Evolutionary conservation across 2,113 vertebrate species (phyloP).

Genomic region (Halcyon malimbica): DNA sequence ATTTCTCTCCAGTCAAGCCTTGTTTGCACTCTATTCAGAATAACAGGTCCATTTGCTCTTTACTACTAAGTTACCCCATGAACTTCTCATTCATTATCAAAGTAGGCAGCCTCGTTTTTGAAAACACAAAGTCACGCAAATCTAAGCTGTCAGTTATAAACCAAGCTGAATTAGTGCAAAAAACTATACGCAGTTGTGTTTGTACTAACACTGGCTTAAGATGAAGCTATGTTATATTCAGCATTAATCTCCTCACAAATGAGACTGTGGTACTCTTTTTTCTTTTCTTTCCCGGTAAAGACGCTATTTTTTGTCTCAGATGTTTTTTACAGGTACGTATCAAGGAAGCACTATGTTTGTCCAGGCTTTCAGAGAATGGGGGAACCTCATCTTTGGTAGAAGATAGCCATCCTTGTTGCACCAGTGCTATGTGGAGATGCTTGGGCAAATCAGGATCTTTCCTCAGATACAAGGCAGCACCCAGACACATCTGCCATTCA

Average conservation of each 20-base stretch:
- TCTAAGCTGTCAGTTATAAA: not conserved
- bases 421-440: not conserved
- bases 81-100: not conserved
- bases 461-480: not conserved
- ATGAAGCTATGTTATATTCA: not conserved
- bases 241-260: not conserved
- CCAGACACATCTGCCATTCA: not conserved
- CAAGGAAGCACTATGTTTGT: not conserved
- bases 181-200: not conserved
- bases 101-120: not conserved
- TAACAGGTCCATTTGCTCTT: slow-evolving; percentile 3
- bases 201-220: not conserved
- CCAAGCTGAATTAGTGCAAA: not conserved
- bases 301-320: not conserved
- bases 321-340: not conserved
- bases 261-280: not conserved
- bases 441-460: not conserved
- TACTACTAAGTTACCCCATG: not conserved
- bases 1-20: not conserved
- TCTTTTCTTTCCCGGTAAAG: not conserved
- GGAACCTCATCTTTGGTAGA: not conserved
- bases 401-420: not conserved
- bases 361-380: not conserved
- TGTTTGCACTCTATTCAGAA: not conserved
- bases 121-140: not conserved